phyloP scores from a whole-genome alignment of 2,888 invertebrate species.

The Leucophora obtusa region DNA sequence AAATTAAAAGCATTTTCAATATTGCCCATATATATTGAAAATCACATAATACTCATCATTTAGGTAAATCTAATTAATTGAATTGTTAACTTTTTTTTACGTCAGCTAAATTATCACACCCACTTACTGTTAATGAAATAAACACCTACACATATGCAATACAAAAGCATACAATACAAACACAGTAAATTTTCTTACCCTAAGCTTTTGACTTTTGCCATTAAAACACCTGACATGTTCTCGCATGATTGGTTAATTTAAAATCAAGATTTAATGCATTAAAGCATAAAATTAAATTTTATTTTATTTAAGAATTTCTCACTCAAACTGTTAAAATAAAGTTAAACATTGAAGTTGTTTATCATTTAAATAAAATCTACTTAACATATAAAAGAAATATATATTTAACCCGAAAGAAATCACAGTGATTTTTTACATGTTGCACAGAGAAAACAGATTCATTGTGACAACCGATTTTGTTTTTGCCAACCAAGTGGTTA shows the following conservation, averaged over 20 bases:
- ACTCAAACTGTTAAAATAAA: background rate
- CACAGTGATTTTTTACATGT: too few species aligned
- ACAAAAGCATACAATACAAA: background rate
- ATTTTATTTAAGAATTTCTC: background rate
- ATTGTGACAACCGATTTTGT: too few species aligned
- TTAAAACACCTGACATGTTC: background rate
- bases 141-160: background rate
- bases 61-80: background rate
- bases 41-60: background rate
- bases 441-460: too few species aligned
- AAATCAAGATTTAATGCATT: constrained; percentile 35
- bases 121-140: background rate
- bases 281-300: constrained; percentile 42
- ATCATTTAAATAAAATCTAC: background rate
- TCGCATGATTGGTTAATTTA: constrained; percentile 5
- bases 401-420: too few species aligned
- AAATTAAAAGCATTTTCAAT: too few species aligned
- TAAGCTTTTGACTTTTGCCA: background rate
- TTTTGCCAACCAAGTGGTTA: too few species aligned
- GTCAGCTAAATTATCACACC: background rate
- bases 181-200: background rate
- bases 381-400: background rate
- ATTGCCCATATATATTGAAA: background rate
- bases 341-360: background rate
- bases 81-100: background rate